phyloP scores from a whole-genome alignment of 37 sponge, comb jelly and placozoan genomes.

The Hormiphora californensis region DNA sequence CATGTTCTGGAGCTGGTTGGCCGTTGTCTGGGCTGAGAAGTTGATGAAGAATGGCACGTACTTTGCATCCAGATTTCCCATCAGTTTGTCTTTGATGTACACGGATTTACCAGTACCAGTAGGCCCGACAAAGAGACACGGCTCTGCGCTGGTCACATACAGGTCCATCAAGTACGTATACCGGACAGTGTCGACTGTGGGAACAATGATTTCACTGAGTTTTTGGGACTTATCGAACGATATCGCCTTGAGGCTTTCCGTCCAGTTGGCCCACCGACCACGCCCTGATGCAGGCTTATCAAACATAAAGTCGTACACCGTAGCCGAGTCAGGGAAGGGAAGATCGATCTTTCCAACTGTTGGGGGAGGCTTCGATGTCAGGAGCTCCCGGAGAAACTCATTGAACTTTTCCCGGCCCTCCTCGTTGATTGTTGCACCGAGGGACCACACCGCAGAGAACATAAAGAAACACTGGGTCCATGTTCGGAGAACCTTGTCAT shows the following conservation, averaged over 20 bases:
- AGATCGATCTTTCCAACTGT: slow-evolving; percentile 80
- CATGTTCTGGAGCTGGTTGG: slow-evolving; percentile 81
- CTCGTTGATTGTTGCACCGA: slow-evolving; percentile 75
- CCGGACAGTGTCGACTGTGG: slow-evolving; percentile 89
- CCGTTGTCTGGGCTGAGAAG: slow-evolving; percentile 97
- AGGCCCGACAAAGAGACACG: slow-evolving; percentile 88
- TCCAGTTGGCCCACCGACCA: slow-evolving; percentile 93
- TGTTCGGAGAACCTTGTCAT: slow-evolving; percentile 33
- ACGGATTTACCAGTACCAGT: slow-evolving; percentile 98
- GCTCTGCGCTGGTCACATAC: slow-evolving; percentile 65
- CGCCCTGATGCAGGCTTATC: slow-evolving; percentile 68
- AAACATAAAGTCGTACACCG: slow-evolving; percentile 89
- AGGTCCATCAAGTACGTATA: slow-evolving; percentile 91
- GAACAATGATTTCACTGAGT: slow-evolving; percentile 88
- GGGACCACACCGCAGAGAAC: slow-evolving; percentile 82
- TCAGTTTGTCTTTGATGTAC: slow-evolving; percentile 94
- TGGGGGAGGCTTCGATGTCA: slow-evolving; percentile 63
- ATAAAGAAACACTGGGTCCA: slow-evolving; percentile 67
- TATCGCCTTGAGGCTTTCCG: slow-evolving; percentile 74
- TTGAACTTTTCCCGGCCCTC: slow-evolving; percentile 82
- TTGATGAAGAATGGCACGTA: slow-evolving; percentile 91
- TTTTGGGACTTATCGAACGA: slow-evolving; percentile 61
- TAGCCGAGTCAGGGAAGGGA: slow-evolving; percentile 78
- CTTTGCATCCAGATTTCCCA: slow-evolving; percentile 70
- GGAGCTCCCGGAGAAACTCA: slow-evolving; percentile 66